phyloP scores from a whole-genome alignment of 2,113 vertebrate genomes.

The Numida meleagris region DNA sequence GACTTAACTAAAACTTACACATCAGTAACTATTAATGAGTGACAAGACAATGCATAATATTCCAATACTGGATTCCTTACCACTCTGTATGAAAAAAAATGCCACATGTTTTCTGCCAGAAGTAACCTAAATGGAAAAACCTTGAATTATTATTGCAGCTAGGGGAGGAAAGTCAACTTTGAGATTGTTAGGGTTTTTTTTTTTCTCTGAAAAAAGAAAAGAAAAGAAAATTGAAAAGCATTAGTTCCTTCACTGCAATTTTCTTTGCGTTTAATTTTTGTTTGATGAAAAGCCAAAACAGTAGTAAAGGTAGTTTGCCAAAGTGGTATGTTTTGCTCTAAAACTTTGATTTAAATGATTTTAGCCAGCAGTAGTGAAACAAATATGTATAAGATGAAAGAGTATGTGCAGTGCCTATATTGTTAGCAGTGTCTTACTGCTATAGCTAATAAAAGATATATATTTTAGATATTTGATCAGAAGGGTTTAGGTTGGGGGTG shows the following conservation, averaged over 20 bases:
- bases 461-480: neutral
- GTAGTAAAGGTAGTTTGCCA: fast-evolving
- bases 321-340: neutral
- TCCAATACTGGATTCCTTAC: neutral
- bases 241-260: neutral
- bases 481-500: neutral
- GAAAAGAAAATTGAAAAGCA: neutral
- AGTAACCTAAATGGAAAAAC: neutral
- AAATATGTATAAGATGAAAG: neutral
- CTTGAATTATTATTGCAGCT: neutral
- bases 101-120: neutral
- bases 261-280: neutral
- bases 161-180: neutral
- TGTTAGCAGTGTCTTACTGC: neutral
- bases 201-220: neutral
- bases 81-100: neutral
- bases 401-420: neutral
- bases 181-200: neutral
- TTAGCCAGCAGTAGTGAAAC: neutral
- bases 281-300: neutral
- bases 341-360: neutral
- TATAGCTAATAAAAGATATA: neutral
- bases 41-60: neutral
- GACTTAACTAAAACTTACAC: neutral
- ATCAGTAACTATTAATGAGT: neutral